Conservation (phyloP, 2,797 vertebrate genomes). For the Paedocypris micromegethes region DNA sequence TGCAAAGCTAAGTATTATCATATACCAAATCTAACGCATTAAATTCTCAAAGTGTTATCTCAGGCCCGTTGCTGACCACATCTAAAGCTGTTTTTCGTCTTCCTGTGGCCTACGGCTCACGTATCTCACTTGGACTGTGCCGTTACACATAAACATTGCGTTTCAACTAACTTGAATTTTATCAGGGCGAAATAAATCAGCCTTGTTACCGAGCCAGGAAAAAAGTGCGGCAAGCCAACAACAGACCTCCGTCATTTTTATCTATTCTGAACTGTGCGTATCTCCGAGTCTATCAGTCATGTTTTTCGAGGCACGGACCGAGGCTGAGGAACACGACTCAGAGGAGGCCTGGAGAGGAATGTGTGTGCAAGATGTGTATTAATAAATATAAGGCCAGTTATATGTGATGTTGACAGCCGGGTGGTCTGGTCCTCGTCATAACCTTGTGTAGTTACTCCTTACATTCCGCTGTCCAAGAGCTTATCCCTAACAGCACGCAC, state of each 20-base stretch:
- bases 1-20: background rate
- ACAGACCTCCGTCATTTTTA: slow-evolving; percentile 29
- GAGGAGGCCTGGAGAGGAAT: slow-evolving; percentile 20
- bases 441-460: slow-evolving; percentile 70
- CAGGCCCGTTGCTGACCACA: background rate
- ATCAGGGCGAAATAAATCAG: slow-evolving; percentile 40
- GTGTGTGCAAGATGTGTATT: slow-evolving; percentile 52
- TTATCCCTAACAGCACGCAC: slow-evolving; percentile 68
- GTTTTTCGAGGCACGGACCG: slow-evolving; percentile 24
- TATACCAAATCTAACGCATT: slow-evolving; percentile 7
- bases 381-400: slow-evolving; percentile 72
- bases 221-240: slow-evolving; percentile 28
- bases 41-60: slow-evolving; percentile 8
- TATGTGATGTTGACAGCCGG: slow-evolving; percentile 73
- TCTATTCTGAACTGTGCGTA: slow-evolving; percentile 32
- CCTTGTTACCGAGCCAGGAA: slow-evolving; percentile 26
- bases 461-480: slow-evolving; percentile 70
- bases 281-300: slow-evolving; percentile 48
- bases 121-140: slow-evolving; percentile 25
- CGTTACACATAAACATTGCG: slow-evolving; percentile 40
- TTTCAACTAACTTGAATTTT: slow-evolving; percentile 44
- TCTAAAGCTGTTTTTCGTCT: slow-evolving; percentile 18
- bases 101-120: slow-evolving; percentile 6
- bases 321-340: slow-evolving; percentile 26
- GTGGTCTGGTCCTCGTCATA: slow-evolving; percentile 75